Conservation (phyloP, 1,140 invertebrate genomes). For the Lepidurus apus region DNA sequence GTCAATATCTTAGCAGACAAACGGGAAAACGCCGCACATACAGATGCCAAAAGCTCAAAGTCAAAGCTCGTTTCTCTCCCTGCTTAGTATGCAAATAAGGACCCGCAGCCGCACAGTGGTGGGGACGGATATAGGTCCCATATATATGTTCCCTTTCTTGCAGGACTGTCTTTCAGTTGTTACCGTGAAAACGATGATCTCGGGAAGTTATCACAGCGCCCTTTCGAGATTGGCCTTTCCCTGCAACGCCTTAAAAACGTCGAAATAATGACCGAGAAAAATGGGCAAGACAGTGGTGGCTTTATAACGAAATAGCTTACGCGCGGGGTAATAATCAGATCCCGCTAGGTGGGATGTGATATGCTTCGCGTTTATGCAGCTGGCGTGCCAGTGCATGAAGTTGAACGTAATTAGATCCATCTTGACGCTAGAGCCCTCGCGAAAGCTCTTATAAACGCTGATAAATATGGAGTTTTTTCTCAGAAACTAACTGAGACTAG, state of each 20-base stretch:
- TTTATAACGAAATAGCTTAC: neutral
- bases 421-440: neutral
- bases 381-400: neutral
- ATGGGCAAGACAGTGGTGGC: neutral
- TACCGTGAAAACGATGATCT: neutral
- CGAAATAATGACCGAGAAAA: neutral
- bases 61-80: neutral
- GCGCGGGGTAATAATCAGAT: neutral
- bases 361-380: neutral
- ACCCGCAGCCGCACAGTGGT: neutral
- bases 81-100: conserved; percentile 1
- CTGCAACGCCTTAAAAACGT: neutral
- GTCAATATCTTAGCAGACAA: conserved; percentile 19
- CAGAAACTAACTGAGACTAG: no score
- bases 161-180: neutral
- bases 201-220: neutral
- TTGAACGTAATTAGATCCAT: neutral
- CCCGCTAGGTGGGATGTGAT: neutral
- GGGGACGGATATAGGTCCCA: neutral
- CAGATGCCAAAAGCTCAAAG: neutral
- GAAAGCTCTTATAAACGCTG: no score
- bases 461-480: no score
- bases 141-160: neutral
- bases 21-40: neutral
- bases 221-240: neutral